Evolutionary conservation across 2,113 vertebrate genomes (phyloP), one percentile per base, ranked within the genome.

Genomic region (Pituophis catenifer): DNA sequence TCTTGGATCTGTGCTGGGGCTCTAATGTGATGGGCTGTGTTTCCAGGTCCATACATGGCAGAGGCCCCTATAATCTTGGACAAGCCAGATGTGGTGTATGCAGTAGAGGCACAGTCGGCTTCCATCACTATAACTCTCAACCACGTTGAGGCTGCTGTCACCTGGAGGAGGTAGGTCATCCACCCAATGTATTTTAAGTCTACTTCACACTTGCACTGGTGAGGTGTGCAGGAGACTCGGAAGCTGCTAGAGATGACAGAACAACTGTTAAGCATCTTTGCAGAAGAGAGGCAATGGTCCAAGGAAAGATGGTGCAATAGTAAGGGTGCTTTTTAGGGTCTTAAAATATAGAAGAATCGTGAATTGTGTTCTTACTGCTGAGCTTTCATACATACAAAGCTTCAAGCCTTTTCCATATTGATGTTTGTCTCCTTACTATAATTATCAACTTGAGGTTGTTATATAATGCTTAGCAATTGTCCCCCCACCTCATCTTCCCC

Each of bases 51-150:
- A 0, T 99, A 99, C 94, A 96, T 99, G 91, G 98, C 98, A 88
- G 99, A 99, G 94, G 97, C 98, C 1, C 99, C 99, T 0, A 94
- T 98, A 8, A 98, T 99, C 90, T 95, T 97, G 92, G 99, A 99
- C 95, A 99, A 98, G 94, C 99, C 99, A 3, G 99, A 99, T 0
- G 88, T 98, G 11, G 98, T 99, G 6, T 98, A 98, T 44, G 98
- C 99, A 93, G 99, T 99, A 91, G 99, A 99, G 96, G 99, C 99
- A 93, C 99, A 99, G 96, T 98, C 98, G 0, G 97, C 98, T 93
- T 98, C 97, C 17, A 96, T 99, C 94, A 98, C 98, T 0, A 89
- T 99, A 94, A 99, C 98, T 19, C 98, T 99, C 91, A 99, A 99
- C 95, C 99, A 99, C 0, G 99, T 99, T 94, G 98, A 99, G 52